Conservation (phyloP, 2,888 invertebrate species). For the Alitta virens region DNA sequence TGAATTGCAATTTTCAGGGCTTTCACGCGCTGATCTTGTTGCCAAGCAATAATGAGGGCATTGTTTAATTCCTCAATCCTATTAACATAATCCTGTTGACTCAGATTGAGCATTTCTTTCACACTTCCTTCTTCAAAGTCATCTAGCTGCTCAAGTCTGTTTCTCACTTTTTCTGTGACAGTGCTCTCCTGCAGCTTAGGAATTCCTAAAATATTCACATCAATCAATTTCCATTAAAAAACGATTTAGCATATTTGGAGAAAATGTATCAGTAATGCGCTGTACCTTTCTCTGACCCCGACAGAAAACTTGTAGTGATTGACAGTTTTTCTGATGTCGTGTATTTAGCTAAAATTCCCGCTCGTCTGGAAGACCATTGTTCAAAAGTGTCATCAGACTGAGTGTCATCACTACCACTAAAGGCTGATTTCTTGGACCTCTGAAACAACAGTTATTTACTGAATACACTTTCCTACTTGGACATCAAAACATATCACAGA, state of each 20-base stretch:
- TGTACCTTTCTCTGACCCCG: constrained; percentile 46
- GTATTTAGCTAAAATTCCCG: constrained; percentile 80
- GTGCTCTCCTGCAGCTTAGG: constrained; percentile 15
- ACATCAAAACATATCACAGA: no score
- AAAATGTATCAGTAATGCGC: not conserved
- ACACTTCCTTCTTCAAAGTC: constrained; percentile 88
- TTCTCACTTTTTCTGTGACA: constrained; percentile 82
- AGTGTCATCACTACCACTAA: constrained; percentile 25
- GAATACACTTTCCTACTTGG: no score
- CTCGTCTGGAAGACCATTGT: constrained; percentile 75
- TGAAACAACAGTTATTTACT: no score
- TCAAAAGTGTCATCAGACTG: constrained; percentile 61
- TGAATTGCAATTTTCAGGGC: constrained; percentile 94
- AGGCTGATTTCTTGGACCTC: no score
- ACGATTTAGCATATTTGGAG: not conserved
- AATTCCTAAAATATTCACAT: not conserved
- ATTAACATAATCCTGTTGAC: constrained; percentile 87
- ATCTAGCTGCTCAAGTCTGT: constrained; percentile 86
- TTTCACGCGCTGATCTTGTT: constrained; percentile 83
- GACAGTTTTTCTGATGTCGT: constrained; percentile 92
- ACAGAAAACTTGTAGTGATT: constrained; percentile 81
- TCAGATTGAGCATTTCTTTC: constrained; percentile 82
- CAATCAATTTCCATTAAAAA: not conserved
- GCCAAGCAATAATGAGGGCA: constrained; percentile 89
- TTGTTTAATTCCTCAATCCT: constrained; percentile 88